A percentile compares a stretch with the other conserved stretches of the same genome.
phyloP scores from a whole-genome alignment of 2,888 invertebrate genomes.

The Aradus depressus region DNA sequence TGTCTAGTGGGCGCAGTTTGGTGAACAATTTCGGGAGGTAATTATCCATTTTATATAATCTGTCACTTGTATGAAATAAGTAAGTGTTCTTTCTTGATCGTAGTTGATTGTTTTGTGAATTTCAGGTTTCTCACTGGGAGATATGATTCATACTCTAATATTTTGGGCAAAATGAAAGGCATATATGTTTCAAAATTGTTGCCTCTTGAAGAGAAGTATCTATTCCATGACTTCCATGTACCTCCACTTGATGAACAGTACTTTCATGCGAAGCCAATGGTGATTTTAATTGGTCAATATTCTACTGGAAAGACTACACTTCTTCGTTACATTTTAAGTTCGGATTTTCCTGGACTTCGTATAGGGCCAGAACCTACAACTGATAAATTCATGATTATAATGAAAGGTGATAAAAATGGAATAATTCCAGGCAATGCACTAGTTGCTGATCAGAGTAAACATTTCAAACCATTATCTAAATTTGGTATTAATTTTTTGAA shows the following conservation, averaged over 20 bases:
- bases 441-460: conserved; percentile 52
- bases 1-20: too few relatives aligned
- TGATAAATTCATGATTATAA: conserved; percentile 51
- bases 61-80: too few relatives aligned
- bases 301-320: conserved; percentile 51
- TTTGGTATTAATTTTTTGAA: conserved; percentile 56
- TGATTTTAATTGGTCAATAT: conserved; percentile 52
- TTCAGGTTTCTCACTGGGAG: too few relatives aligned
- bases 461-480: conserved; percentile 48
- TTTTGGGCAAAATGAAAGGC: conserved; percentile 2
- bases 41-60: too few relatives aligned
- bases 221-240: conserved; percentile 47
- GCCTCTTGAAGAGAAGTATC: conserved; percentile 43
- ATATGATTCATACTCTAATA: conserved; percentile 6
- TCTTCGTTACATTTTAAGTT: conserved; percentile 43
- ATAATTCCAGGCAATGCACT: conserved; percentile 52
- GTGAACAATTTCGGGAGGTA: too few relatives aligned
- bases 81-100: too few relatives aligned
- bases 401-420: conserved; percentile 42
- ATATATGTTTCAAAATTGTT: conserved; percentile 44
- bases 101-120: too few relatives aligned
- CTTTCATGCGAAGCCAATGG: conserved; percentile 55
- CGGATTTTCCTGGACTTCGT: conserved; percentile 52
- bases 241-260: conserved; percentile 48
- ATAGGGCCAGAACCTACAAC: conserved; percentile 57